Base-by-base conservation (phyloP, 2,113 vertebrate species). In the Dunckerocampus dactyliophorus region DNA sequence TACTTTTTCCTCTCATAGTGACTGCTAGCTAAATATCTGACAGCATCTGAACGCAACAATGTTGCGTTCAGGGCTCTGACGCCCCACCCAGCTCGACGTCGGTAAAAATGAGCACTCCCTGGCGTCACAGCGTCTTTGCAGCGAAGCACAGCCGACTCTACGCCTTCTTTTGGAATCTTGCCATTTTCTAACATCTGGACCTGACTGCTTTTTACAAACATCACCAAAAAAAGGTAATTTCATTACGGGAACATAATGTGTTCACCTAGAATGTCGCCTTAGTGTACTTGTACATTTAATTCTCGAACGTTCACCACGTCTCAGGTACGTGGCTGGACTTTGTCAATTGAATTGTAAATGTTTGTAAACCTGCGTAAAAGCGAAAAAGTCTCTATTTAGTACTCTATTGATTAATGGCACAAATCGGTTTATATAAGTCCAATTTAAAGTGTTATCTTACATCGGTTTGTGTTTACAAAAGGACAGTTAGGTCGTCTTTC, bases 21-120 rank as follows among this genome's bases (percentile, higher is more conserved):
- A 8, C 31, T 34, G 31, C 13, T 14, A 14, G 39, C 11, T 13
- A 4, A 20, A 10, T 1, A 4, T 16, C 68, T 50, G 47, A 65
- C 55, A 6, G 65, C 17, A 39, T 52, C 0, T 51, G 70, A 83
- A 84, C 22, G 81, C 66, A 64, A 47, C 82, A 67, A 43, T 21
- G 72, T 6, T 66, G 62, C 39, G 75, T 77, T 79, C 72, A 73
- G 57, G 75, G 62, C 71, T 56, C 61, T n/a, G 12, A 21, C 3
- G 54, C 34, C 19, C 81, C 77, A 37, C 16, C 69, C 59, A 2
- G 17, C 8, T 46, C 12, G 37, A n/a, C 1, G 14, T 56, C 22
- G 1, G 21, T 57, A 43, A 63, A 62, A 52, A 61, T 62, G 65
- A 16, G 55, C 28, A 17, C 47, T 20, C 17, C 72, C 68, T 66